phyloP scores from a whole-genome alignment of 2,113 vertebrate species.

The Panthera uncia region DNA sequence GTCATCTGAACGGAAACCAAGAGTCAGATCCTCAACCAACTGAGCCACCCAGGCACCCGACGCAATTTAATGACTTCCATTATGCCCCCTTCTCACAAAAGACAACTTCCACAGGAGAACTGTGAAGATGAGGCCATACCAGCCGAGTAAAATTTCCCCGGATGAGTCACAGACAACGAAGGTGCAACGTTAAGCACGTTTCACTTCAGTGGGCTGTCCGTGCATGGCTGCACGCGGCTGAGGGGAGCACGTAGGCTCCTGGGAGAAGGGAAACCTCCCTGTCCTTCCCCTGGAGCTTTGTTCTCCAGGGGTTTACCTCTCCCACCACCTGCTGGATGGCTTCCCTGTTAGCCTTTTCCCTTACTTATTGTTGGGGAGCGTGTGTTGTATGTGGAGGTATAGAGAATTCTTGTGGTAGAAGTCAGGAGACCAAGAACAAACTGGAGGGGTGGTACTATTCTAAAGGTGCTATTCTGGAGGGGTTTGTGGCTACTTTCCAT shows the following conservation, averaged over 20 bases:
- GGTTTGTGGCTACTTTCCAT: background rate
- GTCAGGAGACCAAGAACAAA: background rate
- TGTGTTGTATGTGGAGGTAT: background rate
- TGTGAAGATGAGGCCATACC: background rate
- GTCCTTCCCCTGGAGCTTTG: background rate
- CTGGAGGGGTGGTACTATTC: background rate
- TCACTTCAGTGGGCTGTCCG: too few relatives aligned
- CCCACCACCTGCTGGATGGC: background rate
- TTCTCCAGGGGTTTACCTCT: background rate
- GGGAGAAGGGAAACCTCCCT: background rate
- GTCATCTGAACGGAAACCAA: too few relatives aligned
- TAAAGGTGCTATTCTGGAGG: background rate
- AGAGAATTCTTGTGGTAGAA: background rate
- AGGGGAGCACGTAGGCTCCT: background rate
- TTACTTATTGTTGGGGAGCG: background rate
- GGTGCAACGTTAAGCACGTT: background rate
- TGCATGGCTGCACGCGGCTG: fast-evolving
- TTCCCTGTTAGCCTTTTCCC: background rate
- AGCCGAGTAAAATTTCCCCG: background rate
- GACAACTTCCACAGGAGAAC: background rate
- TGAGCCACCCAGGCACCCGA: too few relatives aligned
- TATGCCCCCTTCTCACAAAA: background rate
- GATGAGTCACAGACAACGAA: background rate
- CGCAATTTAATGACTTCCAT: background rate
- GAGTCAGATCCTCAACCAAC: too few relatives aligned